phyloP scores from a whole-genome alignment of 2,888 invertebrate species.

The Scaptomyza reducta region DNA sequence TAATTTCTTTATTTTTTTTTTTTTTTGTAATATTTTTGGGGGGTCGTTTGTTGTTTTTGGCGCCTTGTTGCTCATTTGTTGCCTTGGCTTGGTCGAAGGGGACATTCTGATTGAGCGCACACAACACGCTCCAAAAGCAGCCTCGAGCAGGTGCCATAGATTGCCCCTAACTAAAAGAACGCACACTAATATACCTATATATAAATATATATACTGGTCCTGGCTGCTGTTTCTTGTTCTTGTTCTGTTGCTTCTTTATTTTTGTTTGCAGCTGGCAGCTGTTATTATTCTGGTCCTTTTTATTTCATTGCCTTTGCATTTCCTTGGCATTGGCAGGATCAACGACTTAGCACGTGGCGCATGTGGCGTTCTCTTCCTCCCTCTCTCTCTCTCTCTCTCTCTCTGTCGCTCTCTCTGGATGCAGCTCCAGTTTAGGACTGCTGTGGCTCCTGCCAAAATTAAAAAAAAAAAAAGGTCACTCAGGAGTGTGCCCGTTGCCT shows the following conservation, averaged over 20 bases:
- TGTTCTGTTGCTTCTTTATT: conserved; percentile 8
- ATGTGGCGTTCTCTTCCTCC: conserved; percentile 62
- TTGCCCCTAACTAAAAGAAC: conserved; percentile 4
- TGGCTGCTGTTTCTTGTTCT: conserved; percentile 21
- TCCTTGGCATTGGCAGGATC: conserved; percentile 67
- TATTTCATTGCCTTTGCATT: conserved; percentile 22
- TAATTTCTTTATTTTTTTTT: background rate
- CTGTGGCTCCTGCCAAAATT: conserved; percentile 63
- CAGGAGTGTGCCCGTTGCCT: conserved; percentile 66
- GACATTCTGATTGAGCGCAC: conserved; percentile 74
- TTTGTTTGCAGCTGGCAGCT: conserved; percentile 56
- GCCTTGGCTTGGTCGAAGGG: conserved; percentile 33
- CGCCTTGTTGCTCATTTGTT: conserved; percentile 68
- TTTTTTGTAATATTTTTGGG: conserved; percentile 5
- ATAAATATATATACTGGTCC: conserved; percentile 27
- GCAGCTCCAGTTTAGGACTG: conserved; percentile 37
- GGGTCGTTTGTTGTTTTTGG: conserved; percentile 30
- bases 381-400: background rate
- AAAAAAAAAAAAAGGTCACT: conserved; percentile 70
- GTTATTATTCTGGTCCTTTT: conserved; percentile 17
- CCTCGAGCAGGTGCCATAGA: conserved; percentile 54
- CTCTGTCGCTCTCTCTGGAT: conserved; percentile 1
- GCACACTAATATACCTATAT: background rate
- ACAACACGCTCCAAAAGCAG: conserved; percentile 47
- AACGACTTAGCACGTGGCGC: conserved; percentile 79